A percentile compares a stretch with the other conserved stretches of the same genome.
phyloP scores from a whole-genome alignment of 2,113 vertebrate genomes.

The Hydrolagus affinis region DNA sequence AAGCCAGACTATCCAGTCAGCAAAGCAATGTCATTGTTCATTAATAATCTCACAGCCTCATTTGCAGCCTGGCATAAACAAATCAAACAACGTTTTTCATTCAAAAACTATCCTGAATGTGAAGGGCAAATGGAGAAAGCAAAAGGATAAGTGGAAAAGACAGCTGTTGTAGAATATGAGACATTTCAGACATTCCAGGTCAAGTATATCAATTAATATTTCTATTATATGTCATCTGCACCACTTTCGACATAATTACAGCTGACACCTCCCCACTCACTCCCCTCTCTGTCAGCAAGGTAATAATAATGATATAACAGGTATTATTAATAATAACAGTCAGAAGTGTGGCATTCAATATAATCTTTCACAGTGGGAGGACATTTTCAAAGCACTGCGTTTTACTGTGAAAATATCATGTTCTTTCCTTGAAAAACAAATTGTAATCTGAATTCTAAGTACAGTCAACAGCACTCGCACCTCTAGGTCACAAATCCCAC shows the following conservation, averaged over 20 bases:
- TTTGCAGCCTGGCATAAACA: neutral
- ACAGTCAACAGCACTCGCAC: too few species aligned
- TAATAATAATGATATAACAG: too few species aligned
- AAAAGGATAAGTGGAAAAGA: neutral
- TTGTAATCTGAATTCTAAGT: too few species aligned
- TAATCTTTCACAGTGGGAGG: too few species aligned
- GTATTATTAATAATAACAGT: too few species aligned
- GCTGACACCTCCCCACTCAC: neutral
- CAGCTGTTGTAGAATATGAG: conserved; percentile 3
- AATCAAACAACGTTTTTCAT: conserved; percentile 16
- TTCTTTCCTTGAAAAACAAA: too few species aligned
- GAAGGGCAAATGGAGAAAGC: conserved; percentile 12
- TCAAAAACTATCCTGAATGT: neutral
- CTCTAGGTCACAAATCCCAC: too few species aligned
- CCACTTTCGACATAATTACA: neutral
- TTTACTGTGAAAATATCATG: too few species aligned
- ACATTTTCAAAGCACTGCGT: too few species aligned
- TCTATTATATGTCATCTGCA: conserved; percentile 10
- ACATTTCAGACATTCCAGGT: neutral
- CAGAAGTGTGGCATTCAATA: too few species aligned
- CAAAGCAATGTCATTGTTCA: conserved; percentile 5
- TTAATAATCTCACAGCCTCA: neutral
- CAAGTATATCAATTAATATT: conserved; percentile 17
- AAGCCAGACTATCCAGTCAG: neutral
- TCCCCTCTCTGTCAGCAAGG: neutral